A percentile compares a stretch with the other conserved stretches of the same genome.
phyloP scores from a whole-genome alignment of 64 coral and sea anemone species.

The Orbicella faveolata region DNA sequence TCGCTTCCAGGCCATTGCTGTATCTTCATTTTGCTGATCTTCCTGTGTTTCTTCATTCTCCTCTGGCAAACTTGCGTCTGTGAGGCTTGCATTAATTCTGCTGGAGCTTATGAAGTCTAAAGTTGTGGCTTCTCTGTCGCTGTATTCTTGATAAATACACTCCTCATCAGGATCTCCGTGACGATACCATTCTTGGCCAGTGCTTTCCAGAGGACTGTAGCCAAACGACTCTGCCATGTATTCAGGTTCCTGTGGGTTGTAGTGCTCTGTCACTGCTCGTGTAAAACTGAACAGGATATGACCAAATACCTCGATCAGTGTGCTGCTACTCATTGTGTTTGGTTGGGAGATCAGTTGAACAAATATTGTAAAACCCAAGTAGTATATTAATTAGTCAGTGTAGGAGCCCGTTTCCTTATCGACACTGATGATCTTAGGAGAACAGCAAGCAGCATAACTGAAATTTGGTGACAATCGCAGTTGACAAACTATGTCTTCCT shows the following conservation, averaged over 20 bases:
- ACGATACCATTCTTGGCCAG: background rate
- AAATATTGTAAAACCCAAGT: too few relatives aligned
- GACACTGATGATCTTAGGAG: too few relatives aligned
- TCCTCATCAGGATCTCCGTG: background rate
- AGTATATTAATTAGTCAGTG: too few relatives aligned
- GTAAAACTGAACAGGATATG: background rate
- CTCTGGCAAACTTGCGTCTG: background rate
- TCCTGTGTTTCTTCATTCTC: background rate
- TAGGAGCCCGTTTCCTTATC: too few relatives aligned
- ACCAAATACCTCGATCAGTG: background rate
- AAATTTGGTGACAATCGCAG: too few relatives aligned
- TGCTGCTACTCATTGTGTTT: background rate
- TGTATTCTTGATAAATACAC: conserved; percentile 20
- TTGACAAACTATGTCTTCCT: too few relatives aligned
- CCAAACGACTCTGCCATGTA: background rate
- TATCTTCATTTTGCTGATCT: background rate
- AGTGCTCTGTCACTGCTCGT: background rate
- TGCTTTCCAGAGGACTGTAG: background rate
- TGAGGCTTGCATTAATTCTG: background rate
- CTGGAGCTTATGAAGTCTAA: too few relatives aligned
- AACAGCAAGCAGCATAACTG: too few relatives aligned
- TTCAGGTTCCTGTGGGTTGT: background rate
- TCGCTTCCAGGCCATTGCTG: background rate
- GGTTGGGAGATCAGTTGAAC: too few relatives aligned
- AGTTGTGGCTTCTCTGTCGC: background rate